phyloP scores from a whole-genome alignment of 2,797 vertebrate genomes.

The Tinamus major region DNA sequence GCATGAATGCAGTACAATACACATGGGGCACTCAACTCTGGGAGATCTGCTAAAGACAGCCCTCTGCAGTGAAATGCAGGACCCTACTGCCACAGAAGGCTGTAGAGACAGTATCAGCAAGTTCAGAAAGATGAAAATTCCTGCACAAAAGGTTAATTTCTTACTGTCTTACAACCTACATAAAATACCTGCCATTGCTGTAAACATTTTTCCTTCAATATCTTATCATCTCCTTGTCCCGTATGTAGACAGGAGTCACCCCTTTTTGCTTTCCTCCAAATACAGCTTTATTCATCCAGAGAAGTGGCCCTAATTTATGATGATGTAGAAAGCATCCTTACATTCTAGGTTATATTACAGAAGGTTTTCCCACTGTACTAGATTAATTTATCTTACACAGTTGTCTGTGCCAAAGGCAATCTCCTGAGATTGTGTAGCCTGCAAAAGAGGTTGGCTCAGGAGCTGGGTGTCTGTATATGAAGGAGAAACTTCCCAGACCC shows the following conservation, averaged over 20 bases:
- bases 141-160: not conserved
- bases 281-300: not conserved
- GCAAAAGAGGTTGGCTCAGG: not conserved
- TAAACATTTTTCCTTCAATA: not conserved
- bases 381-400: not conserved
- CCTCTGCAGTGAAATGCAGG: not conserved
- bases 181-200: not conserved
- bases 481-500: not conserved
- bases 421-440: not conserved
- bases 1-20: not conserved
- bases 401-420: not conserved
- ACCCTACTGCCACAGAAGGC: not conserved
- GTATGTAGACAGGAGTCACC: accelerated
- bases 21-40: not conserved
- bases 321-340: not conserved
- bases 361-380: not conserved
- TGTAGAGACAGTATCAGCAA: not conserved
- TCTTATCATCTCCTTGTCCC: not conserved
- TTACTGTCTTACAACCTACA: not conserved
- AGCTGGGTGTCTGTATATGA: not conserved
- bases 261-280: not conserved
- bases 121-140: not conserved
- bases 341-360: not conserved
- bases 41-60: not conserved
- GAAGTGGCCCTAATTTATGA: not conserved